Base-by-base conservation (phyloP, 2,888 invertebrate species). In the Gasteruption jaculator region DNA sequence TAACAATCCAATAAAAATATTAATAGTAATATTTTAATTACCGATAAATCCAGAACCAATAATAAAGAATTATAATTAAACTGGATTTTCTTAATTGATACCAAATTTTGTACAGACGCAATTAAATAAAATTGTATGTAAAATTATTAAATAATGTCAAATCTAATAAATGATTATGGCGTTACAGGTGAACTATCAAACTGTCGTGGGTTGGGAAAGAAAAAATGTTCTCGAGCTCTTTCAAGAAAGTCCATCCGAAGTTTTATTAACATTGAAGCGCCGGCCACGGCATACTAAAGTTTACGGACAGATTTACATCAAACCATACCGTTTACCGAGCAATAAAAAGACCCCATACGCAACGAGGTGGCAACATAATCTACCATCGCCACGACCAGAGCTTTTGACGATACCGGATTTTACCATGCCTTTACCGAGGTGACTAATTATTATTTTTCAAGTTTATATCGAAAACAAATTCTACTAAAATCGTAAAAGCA, bases 241-340 rank as follows among this genome's bases (percentile, higher is more conserved):
- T 43, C 81, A 83, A 55, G 87, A 88, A 60, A 85, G 85, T 45
- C 81, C 86, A 11, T 83, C 86, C n/a, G 88, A 90, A 66, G 82
- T 90, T 34, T 77, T 86, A 34, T 71, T 92, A 29, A 86, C 91
- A 1, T 71, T 91, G 29, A 91, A 91, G 68, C 86, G 90, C 61
- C 74, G 89, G 10, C 91, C 91, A 0, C 77, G 84, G 29, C 90
- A 90, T 58, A 86, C 84, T 15, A 85, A 84, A 69, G 83, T 86
- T 25, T 85, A 85, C 57, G 87, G 87, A 1, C 82, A 82, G 60
- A 82, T 83, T 58, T 81, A 82, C 56, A 80, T 82, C 70, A 79
- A 85, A 61, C 86, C 85, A 0, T 84, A 84, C 62, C 73, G 85
- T 35, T 68, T 85, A 55, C 85, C 85, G 6, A 84, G 83, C 60